These are phyloP conservation scores for Julus scanicus DNA, from an alignment of 2,888 invertebrate genomes.

Conservation along the genomic window DNA sequence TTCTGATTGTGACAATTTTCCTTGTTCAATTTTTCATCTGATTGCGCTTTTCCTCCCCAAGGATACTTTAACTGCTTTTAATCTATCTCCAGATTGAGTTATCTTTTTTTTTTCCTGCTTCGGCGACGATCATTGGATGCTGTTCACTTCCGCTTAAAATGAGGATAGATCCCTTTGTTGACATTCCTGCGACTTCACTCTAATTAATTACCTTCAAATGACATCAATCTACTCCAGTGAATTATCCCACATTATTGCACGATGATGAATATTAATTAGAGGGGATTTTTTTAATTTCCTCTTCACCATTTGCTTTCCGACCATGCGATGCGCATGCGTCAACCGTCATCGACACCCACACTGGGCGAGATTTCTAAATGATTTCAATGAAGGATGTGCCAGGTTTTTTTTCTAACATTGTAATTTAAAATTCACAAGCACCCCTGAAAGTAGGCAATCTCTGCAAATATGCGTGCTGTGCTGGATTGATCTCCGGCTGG, in stretches of 20 bases:
- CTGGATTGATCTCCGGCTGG: neutral
- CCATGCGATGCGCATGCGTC: neutral
- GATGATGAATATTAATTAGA: slow-evolving; percentile 42
- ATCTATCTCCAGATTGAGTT: slow-evolving; percentile 35
- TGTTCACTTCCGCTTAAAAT: slow-evolving; percentile 30
- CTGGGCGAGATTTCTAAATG: neutral
- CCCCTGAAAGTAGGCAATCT: neutral
- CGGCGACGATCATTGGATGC: slow-evolving; percentile 26
- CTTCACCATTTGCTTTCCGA: neutral
- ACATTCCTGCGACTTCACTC: slow-evolving; percentile 38
- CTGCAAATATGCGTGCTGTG: neutral
- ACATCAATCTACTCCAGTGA: slow-evolving; percentile 23
- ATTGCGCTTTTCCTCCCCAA: neutral
- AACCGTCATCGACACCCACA: neutral
- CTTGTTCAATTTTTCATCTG: slow-evolving; percentile 31
- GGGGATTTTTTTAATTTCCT: slow-evolving; percentile 36
- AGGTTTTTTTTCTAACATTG: neutral
- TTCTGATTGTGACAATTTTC: slow-evolving; percentile 19
- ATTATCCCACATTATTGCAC: slow-evolving; percentile 42
- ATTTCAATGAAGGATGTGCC: neutral
- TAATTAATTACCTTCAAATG: slow-evolving; percentile 42
- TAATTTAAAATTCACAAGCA: neutral
- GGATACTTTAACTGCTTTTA: slow-evolving; percentile 3
- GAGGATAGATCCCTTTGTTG: slow-evolving; percentile 39
- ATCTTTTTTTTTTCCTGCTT: neutral